Conservation (phyloP, 2,888 invertebrate genomes). For the Drosophila anomelani region DNA sequence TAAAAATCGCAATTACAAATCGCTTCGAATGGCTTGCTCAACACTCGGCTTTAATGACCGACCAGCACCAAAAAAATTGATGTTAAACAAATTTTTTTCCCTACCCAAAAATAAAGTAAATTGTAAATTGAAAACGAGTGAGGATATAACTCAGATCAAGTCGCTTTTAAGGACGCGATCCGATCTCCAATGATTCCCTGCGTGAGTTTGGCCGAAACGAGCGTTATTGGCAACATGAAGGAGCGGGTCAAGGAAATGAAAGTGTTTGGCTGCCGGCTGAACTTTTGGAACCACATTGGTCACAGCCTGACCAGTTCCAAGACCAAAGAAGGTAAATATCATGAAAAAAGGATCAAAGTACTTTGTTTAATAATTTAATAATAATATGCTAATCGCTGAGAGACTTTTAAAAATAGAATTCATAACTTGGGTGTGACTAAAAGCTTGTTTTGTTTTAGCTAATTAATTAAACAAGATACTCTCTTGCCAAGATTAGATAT, state of each 20-base stretch:
- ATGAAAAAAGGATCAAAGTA: background rate
- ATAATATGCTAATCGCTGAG: background rate
- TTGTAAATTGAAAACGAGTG: constrained; percentile 7
- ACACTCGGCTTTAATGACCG: constrained; percentile 22
- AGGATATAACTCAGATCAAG: constrained; percentile 9
- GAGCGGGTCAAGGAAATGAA: constrained; percentile 86
- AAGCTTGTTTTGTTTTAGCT: background rate
- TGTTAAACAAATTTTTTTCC: constrained; percentile 30
- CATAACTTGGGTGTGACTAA: constrained; percentile 4
- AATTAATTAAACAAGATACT: constrained; percentile 9
- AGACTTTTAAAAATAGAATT: background rate
- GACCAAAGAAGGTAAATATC: constrained; percentile 81
- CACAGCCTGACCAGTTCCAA: constrained; percentile 84
- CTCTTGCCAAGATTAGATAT: constrained; percentile 3
- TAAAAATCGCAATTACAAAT: constrained; percentile 34
- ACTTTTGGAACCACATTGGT: constrained; percentile 86
- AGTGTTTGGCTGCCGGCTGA: constrained; percentile 86
- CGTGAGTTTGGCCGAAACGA: constrained; percentile 85
- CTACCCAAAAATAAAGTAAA: constrained; percentile 10
- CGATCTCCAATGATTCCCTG: constrained; percentile 84
- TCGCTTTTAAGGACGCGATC: constrained; percentile 22
- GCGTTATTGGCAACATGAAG: constrained; percentile 86
- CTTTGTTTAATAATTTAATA: background rate
- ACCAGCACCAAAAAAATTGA: background rate
- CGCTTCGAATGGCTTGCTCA: constrained; percentile 36